Evolutionary conservation across 2,797 vertebrate species (phyloP), one percentile per base, ranked within the genome.

Genomic region (Macrochelys suwanniensis): DNA sequence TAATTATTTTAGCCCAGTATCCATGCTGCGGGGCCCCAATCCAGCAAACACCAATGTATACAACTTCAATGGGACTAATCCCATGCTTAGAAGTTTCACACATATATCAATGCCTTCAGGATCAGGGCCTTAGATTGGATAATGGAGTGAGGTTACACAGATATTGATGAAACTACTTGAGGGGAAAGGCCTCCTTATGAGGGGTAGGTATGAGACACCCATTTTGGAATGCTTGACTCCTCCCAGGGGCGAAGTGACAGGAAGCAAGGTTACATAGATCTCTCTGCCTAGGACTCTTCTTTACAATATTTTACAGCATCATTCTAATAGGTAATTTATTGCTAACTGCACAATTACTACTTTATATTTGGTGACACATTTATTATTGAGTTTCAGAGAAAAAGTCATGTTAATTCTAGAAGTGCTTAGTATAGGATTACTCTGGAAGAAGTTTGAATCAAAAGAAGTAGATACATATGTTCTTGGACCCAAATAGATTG

Each of bases 321-420:
- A 94, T 45, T 85, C 77, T 57, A 95, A 84, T 50, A 77, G 85
- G 42, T 85, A 92, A 88, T 56, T n/a, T 56, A 80, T 87, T 93
- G 57, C 49, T 85, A 94, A 94, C 74, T 65, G 81, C 59, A 56
- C 4, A 82, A 84, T 82, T 95, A 57, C 13, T 82, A 42, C 54
- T 53, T 82, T 85, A 88, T 0, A 0, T 87, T 84, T 90, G 94
- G 91, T 95, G 95, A 47, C 84, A 94, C 37, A 71, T 92, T 45
- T 71, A 59, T 92, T 61, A 42, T 79, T 49, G 74, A 78, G 0
- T 81, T 93, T 81, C 47, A 88, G 74, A 81, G 89, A 88, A 37
- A 71, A 79, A 93, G 82, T 93, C 71, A 87, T 0, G 0, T 89
- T 82, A n/a, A n/a, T 26, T 49, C 28, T n/a, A n/a, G 89, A 94